Evolutionary conservation across 2,888 invertebrate species (phyloP).

Genomic region (Pammene fasciana): DNA sequence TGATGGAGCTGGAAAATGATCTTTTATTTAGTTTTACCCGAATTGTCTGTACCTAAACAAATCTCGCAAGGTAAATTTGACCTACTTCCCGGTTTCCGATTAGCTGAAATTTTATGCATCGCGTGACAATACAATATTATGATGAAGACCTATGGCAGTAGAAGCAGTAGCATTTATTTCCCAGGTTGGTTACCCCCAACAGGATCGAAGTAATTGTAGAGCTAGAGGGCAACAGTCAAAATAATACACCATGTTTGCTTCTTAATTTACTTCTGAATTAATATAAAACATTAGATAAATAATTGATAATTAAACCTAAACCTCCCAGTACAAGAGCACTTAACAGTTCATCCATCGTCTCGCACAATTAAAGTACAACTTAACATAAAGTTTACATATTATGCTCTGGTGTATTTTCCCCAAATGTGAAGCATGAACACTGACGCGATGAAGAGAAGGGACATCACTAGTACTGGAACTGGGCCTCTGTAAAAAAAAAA

Average conservation of each 20-base stretch:
- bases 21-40: too few species aligned
- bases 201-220: background rate
- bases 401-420: conserved; percentile 98
- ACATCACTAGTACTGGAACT: conserved; percentile 99
- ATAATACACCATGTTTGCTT: conserved; percentile 39
- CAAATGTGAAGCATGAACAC: conserved; percentile 99
- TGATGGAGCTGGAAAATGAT: too few species aligned
- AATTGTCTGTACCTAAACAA: too few species aligned
- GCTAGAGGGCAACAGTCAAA: conserved; percentile 1
- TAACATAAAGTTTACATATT: conserved; percentile 49
- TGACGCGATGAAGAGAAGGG: conserved; percentile 98
- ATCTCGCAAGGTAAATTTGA: too few species aligned
- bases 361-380: conserved; percentile 43
- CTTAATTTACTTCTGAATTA: conserved; percentile 62
- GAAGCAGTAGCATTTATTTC: too few species aligned
- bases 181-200: too few species aligned
- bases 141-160: too few species aligned
- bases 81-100: too few species aligned
- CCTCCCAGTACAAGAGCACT: conserved; percentile 50
- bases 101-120: too few species aligned
- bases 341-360: conserved; percentile 53
- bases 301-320: conserved; percentile 49
- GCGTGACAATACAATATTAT: too few species aligned
- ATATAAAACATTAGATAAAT: conserved; percentile 50
- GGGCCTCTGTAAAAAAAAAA: conserved; percentile 91